These are phyloP conservation scores for Brienomyrus longianalis DNA, from an alignment of 2,113 vertebrate genomes.

Conservation along the genomic window DNA sequence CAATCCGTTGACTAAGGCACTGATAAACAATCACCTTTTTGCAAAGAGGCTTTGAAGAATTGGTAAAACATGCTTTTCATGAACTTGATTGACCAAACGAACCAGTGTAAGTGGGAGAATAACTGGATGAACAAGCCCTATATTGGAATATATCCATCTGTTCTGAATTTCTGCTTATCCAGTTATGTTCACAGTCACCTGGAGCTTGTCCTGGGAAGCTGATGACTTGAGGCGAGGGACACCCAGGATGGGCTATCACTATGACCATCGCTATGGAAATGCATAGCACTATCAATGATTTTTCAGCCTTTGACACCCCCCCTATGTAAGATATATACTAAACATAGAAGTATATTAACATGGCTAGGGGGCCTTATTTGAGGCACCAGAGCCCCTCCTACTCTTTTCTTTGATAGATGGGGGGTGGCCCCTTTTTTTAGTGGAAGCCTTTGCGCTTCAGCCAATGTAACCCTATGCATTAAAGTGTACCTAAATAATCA, in stretches of 20 bases:
- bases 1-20: background rate
- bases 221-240: background rate
- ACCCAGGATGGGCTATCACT: background rate
- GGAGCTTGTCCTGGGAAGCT: background rate
- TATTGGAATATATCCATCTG: background rate
- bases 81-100: background rate
- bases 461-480: background rate
- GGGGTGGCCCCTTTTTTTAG: background rate
- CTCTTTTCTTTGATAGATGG: background rate
- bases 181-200: background rate
- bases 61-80: background rate
- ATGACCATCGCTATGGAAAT: background rate
- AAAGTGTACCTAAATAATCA: background rate
- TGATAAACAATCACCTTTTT: background rate
- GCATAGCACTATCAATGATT: background rate
- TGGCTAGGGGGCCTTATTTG: background rate
- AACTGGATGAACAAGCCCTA: constrained; percentile 1
- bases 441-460: background rate
- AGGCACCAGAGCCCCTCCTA: background rate
- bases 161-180: background rate
- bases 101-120: background rate
- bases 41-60: background rate
- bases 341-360: background rate
- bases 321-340: background rate
- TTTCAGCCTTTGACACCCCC: background rate